phyloP scores from a whole-genome alignment of 2,113 vertebrate species.

The Silurus asotus region DNA sequence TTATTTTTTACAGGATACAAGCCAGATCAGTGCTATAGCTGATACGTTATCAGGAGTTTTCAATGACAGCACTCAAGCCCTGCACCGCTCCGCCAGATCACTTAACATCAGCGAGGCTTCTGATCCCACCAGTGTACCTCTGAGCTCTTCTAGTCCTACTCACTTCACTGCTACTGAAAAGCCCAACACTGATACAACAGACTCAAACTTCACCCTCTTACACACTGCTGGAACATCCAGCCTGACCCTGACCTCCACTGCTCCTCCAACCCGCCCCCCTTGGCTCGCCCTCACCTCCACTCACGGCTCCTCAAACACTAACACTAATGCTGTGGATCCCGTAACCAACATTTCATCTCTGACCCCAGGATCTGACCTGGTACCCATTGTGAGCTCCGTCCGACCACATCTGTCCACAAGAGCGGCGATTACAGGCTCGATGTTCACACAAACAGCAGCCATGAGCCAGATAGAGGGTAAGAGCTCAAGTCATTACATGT shows the following conservation, averaged over 20 bases:
- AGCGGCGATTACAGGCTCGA: conserved; percentile 7
- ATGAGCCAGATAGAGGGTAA: conserved; percentile 51
- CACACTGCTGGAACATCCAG: conserved; percentile 51
- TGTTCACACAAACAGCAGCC: conserved; percentile 29
- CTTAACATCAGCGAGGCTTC: conserved; percentile 73
- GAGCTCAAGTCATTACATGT: neutral
- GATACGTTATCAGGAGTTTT: conserved; percentile 56
- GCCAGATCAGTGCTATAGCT: conserved; percentile 60
- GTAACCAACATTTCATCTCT: conserved; percentile 35
- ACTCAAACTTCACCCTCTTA: neutral
- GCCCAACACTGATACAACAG: neutral
- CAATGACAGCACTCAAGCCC: conserved; percentile 54
- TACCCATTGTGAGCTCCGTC: conserved; percentile 18
- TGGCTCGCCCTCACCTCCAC: conserved; percentile 65
- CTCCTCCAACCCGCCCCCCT: conserved; percentile 55
- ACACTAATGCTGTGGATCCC: conserved; percentile 1
- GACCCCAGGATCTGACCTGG: conserved; percentile 29
- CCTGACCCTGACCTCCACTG: conserved; percentile 58
- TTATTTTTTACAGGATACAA: conserved; percentile 68
- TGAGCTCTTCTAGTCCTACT: conserved; percentile 56
- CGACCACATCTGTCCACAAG: conserved; percentile 33
- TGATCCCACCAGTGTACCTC: conserved; percentile 68
- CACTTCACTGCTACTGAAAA: conserved; percentile 49
- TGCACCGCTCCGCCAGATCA: conserved; percentile 75
- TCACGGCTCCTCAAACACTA: conserved; percentile 8